Evolutionary conservation across 2,797 vertebrate genomes (phyloP).

Genomic region (Gephyroberyx darwinii): DNA sequence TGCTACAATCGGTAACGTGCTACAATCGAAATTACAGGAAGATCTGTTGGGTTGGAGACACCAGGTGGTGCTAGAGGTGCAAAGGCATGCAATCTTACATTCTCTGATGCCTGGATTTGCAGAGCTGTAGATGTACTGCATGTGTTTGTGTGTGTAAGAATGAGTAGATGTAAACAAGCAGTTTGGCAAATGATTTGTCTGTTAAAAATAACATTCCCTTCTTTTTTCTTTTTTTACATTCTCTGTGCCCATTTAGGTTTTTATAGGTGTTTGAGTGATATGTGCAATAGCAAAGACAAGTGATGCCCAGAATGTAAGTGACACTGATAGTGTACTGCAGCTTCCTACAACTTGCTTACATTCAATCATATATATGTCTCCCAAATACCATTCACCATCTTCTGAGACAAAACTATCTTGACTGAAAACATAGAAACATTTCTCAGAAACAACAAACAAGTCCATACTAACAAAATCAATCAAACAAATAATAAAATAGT

Average conservation of each 20-base stretch:
- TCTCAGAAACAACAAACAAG: conserved; percentile 68
- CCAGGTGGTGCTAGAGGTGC: conserved; percentile 67
- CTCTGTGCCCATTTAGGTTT: conserved; percentile 59
- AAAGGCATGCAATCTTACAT: conserved; percentile 84
- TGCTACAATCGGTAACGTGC: conserved; percentile 82
- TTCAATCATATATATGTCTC: conserved; percentile 37
- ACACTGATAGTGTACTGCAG: conserved; percentile 70
- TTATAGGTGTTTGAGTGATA: conserved; percentile 59
- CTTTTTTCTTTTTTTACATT: conserved; percentile 72
- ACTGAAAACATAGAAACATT: conserved; percentile 68
- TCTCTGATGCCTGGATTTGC: conserved; percentile 71
- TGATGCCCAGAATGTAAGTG: conserved; percentile 49
- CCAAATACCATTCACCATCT: conserved; percentile 44
- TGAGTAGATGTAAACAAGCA: conserved; percentile 70
- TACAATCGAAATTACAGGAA: conserved; percentile 72
- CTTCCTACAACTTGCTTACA: conserved; percentile 53
- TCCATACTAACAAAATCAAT: conserved; percentile 68
- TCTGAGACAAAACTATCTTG: conserved; percentile 52
- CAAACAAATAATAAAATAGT: conserved; percentile 63
- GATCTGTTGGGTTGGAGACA: conserved; percentile 52
- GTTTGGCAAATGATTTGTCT: conserved; percentile 51
- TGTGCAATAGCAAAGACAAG: conserved; percentile 72
- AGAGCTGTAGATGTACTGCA: conserved; percentile 63
- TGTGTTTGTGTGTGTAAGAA: conserved; percentile 63
- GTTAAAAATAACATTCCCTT: conserved; percentile 56